Percentiles rank a stretch among this genome's conserved stretches.
Evolutionary conservation across 2,888 invertebrate genomes (phyloP).

Genomic region (Campoplex capitator): DNA sequence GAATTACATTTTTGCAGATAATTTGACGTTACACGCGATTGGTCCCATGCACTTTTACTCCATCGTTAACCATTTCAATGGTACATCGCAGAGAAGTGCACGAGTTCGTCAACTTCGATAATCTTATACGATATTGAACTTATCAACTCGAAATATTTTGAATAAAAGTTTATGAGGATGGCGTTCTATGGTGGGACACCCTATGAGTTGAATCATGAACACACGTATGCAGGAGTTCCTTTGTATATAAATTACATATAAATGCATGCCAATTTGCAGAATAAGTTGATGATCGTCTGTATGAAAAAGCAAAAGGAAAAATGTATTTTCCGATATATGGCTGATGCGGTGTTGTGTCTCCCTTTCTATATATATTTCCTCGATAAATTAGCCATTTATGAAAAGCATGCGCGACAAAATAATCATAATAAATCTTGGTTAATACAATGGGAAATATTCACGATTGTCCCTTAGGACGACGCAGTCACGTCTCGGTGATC

Average conservation of each 20-base stretch:
- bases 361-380: slow-evolving; percentile 13
- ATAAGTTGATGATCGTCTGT: slow-evolving; percentile 46
- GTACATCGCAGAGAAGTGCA: not conserved
- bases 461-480: slow-evolving; percentile 26
- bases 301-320: not conserved
- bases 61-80: not conserved
- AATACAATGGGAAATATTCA: slow-evolving; percentile 22
- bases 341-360: slow-evolving; percentile 24
- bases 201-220: not conserved
- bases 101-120: not conserved
- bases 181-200: not conserved
- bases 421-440: slow-evolving; percentile 46
- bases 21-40: not conserved
- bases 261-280: slow-evolving; percentile 19
- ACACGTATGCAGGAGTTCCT: not conserved
- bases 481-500: slow-evolving; percentile 49
- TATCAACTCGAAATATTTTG: not conserved
- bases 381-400: slow-evolving; percentile 72
- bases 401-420: slow-evolving; percentile 36
- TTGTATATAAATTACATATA: not conserved
- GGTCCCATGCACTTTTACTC: not conserved
- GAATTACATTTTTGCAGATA: not conserved
- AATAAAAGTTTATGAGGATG: not conserved
- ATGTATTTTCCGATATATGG: slow-evolving; percentile 5
- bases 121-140: not conserved